Evolutionary conservation across 2,113 vertebrate species (phyloP).

Genomic region (Sceloporus tristichus): DNA sequence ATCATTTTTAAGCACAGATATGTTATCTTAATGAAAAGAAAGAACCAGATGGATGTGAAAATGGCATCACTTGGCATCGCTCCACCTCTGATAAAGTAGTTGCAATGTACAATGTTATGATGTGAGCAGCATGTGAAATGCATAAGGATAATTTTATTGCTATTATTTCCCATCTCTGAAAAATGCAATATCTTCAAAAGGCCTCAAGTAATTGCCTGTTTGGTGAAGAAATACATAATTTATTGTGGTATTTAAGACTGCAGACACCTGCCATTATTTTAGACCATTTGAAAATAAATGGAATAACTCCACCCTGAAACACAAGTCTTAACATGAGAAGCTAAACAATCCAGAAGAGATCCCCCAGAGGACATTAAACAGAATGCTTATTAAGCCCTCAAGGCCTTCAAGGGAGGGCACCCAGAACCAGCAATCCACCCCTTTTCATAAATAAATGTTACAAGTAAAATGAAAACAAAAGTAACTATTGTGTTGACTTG

Average conservation of each 20-base stretch:
- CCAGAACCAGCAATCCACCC: conserved; percentile 45
- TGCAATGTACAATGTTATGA: not conserved
- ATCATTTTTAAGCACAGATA: not conserved
- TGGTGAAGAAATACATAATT: conserved; percentile 45
- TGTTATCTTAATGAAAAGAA: not conserved
- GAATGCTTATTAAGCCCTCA: conserved; percentile 42
- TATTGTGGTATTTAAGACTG: conserved; percentile 58
- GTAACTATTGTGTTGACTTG: conserved; percentile 42
- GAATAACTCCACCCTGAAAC: conserved; percentile 46
- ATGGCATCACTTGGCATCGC: not conserved
- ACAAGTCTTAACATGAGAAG: conserved; percentile 65
- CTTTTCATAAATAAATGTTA: not conserved
- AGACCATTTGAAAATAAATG: conserved; percentile 60
- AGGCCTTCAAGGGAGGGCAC: conserved; percentile 38
- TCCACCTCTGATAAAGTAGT: not conserved
- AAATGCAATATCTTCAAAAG: conserved; percentile 30
- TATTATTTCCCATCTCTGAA: not conserved
- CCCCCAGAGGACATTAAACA: conserved; percentile 45
- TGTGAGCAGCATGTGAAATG: not conserved
- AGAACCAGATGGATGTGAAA: not conserved
- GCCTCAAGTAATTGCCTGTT: conserved; percentile 18
- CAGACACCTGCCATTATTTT: conserved; percentile 59
- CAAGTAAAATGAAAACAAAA: conserved; percentile 26
- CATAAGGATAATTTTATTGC: conserved; percentile 16
- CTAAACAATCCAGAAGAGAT: conserved; percentile 44